A percentile compares a stretch with the other conserved stretches of the same genome.
phyloP scores from a whole-genome alignment of 2,888 invertebrate species.

The Drosophila engyochracea region DNA sequence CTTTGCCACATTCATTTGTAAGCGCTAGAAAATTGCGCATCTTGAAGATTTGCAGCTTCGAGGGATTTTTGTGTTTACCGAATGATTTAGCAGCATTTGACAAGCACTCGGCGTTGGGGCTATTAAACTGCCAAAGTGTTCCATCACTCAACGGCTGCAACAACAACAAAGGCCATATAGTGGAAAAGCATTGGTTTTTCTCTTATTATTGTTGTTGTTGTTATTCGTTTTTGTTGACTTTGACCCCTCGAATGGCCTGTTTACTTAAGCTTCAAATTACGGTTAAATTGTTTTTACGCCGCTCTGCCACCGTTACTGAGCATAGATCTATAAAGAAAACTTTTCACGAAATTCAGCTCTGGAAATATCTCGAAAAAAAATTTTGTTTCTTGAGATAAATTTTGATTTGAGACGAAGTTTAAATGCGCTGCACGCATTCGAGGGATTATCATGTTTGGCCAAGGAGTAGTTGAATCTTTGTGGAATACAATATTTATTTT shows the following conservation, averaged over 20 bases:
- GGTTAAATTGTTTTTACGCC: constrained; percentile 76
- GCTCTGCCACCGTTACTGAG: constrained; percentile 38
- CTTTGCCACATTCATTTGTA: constrained; percentile 34
- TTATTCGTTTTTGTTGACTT: constrained; percentile 29
- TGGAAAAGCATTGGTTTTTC: constrained; percentile 19
- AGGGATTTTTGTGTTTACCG: constrained; percentile 40
- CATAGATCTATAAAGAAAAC: constrained; percentile 50
- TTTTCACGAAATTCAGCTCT: constrained; percentile 44
- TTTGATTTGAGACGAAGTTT: constrained; percentile 20
- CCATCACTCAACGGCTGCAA: constrained; percentile 61
- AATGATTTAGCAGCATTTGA: constrained; percentile 70
- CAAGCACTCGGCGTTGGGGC: constrained; percentile 50
- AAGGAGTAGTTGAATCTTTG: background rate
- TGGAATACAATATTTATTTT: too few relatives aligned
- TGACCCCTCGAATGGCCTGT: constrained; percentile 50
- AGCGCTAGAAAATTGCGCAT: constrained; percentile 37
- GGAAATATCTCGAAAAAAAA: constrained; percentile 17
- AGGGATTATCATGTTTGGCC: background rate
- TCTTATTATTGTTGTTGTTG: background rate
- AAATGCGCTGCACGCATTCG: constrained; percentile 14
- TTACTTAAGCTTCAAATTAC: constrained; percentile 76
- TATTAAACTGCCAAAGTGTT: constrained; percentile 72
- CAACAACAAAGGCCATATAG: constrained; percentile 26
- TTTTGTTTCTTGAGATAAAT: background rate
- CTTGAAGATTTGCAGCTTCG: constrained; percentile 48